Conservation (phyloP, 2,113 vertebrate genomes). For the Australoheros scitulus region DNA sequence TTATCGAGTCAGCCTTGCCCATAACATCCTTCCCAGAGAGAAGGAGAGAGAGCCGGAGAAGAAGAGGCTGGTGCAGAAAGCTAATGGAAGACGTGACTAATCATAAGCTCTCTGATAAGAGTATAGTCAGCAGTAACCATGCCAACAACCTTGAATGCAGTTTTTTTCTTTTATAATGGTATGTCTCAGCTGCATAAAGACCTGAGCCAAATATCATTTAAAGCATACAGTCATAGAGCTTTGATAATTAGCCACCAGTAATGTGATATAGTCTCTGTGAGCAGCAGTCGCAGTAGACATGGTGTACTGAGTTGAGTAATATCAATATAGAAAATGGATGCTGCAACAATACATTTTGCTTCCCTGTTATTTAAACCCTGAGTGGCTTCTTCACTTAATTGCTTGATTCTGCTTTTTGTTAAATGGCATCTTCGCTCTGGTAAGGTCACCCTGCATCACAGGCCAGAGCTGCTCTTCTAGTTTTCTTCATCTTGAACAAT, state of each 20-base stretch:
- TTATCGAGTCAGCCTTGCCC: slow-evolving; percentile 53
- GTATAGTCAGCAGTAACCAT: slow-evolving; percentile 45
- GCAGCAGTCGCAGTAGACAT: slow-evolving; percentile 16
- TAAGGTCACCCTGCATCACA: slow-evolving; percentile 13
- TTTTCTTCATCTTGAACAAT: background rate
- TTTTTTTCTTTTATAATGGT: slow-evolving; percentile 23
- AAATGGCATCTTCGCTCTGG: slow-evolving; percentile 5
- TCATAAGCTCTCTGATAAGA: slow-evolving; percentile 59
- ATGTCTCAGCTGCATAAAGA: slow-evolving; percentile 34
- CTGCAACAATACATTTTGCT: slow-evolving; percentile 17
- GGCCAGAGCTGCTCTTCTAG: background rate
- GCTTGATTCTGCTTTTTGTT: slow-evolving; percentile 25
- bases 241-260: slow-evolving; percentile 48
- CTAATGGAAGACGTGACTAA: slow-evolving; percentile 63
- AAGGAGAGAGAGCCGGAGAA: background rate
- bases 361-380: background rate
- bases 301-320: slow-evolving; percentile 18
- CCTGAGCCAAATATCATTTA: slow-evolving; percentile 18
- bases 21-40: slow-evolving; percentile 48
- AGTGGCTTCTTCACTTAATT: slow-evolving; percentile 3
- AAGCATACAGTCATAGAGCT: slow-evolving; percentile 24
- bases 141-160: slow-evolving; percentile 44
- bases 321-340: slow-evolving; percentile 36
- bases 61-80: slow-evolving; percentile 33
- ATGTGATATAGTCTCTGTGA: slow-evolving; percentile 23